phyloP scores from a whole-genome alignment of 2,113 vertebrate species.

The Pituophis catenifer region DNA sequence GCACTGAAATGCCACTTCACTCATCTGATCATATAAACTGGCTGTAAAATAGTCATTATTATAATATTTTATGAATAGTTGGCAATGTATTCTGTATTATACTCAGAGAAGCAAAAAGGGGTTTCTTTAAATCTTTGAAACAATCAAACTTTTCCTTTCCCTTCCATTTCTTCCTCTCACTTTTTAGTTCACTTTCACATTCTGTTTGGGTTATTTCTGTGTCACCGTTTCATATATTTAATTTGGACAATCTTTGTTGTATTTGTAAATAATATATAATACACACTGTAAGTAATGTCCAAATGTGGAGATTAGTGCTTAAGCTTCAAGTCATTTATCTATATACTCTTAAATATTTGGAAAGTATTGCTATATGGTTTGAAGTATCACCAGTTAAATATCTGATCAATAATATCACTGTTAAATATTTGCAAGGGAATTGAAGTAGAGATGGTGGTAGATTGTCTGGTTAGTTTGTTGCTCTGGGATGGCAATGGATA shows the following conservation, averaged over 20 bases:
- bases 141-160: background rate
- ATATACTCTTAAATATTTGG: background rate
- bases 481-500: background rate
- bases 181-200: background rate
- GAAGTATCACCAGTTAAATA: background rate
- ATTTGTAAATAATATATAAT: background rate
- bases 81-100: background rate
- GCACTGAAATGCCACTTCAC: background rate
- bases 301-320: background rate
- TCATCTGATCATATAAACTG: background rate
- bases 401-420: background rate
- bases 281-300: fast-evolving
- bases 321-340: background rate
- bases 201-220: background rate
- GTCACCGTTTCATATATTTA: slow-evolving; percentile 18
- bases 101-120: background rate
- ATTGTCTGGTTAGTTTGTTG: background rate
- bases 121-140: background rate
- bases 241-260: background rate
- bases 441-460: no score
- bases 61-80: background rate
- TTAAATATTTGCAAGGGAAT: background rate
- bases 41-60: background rate
- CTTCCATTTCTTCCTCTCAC: no score
- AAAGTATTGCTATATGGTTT: background rate